Conservation (phyloP, 1,140 invertebrate species). For the Neomicropteryx cornuta region DNA sequence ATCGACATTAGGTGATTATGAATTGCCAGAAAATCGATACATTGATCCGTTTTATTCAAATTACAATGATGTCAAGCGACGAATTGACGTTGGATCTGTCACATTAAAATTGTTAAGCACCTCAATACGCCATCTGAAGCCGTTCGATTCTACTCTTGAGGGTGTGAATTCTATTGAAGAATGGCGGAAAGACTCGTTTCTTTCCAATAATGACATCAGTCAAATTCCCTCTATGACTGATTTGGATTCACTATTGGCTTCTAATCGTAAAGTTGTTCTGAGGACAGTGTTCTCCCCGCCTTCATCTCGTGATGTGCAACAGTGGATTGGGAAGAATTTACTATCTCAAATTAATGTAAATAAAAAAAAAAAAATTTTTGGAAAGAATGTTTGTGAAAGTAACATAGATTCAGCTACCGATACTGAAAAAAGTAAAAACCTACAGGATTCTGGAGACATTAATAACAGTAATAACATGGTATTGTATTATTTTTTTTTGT, state of each 20-base stretch:
- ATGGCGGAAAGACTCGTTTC: slow-evolving; percentile 38
- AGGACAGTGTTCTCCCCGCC: slow-evolving; percentile 47
- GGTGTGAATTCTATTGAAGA: slow-evolving; percentile 31
- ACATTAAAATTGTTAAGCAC: slow-evolving; percentile 51
- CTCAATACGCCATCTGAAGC: slow-evolving; percentile 42
- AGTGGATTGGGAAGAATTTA: too few species aligned
- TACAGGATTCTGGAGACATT: too few species aligned
- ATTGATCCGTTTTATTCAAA: slow-evolving; percentile 56
- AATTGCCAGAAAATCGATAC: slow-evolving; percentile 42
- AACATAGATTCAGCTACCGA: too few species aligned
- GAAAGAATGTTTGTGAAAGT: too few species aligned
- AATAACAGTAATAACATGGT: too few species aligned
- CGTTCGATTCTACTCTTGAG: slow-evolving; percentile 43
- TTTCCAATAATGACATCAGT: slow-evolving; percentile 27
- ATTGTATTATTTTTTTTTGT: too few species aligned
- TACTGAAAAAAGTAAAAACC: too few species aligned
- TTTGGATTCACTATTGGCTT: slow-evolving; percentile 28
- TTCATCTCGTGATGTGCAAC: slow-evolving; percentile 34
- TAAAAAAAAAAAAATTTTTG: slow-evolving; percentile 11
- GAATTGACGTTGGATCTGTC: slow-evolving; percentile 54
- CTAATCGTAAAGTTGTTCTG: slow-evolving; percentile 36
- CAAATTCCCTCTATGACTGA: slow-evolving; percentile 12
- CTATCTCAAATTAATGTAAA: slow-evolving; percentile 30
- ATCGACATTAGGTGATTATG: slow-evolving; percentile 40
- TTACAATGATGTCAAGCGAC: slow-evolving; percentile 47